These are phyloP conservation scores for Rhizoglyphus robini DNA, from an alignment of 1,140 invertebrate genomes.

Conservation along the genomic window DNA sequence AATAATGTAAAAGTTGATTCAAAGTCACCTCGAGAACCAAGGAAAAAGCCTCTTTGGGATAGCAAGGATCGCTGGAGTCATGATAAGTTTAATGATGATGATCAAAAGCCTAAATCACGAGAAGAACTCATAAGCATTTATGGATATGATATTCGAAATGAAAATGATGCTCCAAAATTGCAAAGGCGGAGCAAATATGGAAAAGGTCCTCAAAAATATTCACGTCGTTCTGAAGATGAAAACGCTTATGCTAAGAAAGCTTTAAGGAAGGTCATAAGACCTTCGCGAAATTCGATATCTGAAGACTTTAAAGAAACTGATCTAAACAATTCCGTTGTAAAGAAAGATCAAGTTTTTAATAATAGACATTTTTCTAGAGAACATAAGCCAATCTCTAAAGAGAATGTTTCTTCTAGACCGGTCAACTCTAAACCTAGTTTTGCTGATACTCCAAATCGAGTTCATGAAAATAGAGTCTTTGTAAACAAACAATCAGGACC, in stretches of 20 bases:
- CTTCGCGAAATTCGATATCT: not conserved
- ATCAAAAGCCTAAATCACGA: conserved; percentile 69
- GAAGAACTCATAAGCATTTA: conserved; percentile 74
- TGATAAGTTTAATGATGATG: conserved; percentile 66
- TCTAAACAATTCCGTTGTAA: too few species aligned
- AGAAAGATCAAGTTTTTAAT: too few species aligned
- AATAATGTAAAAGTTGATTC: not conserved
- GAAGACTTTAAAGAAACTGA: too few species aligned
- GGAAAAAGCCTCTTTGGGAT: conserved; percentile 36
- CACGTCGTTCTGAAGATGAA: conserved; percentile 8
- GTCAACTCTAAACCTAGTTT: not conserved
- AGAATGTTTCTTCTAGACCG: not conserved
- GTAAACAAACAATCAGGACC: not conserved
- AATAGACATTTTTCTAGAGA: too few species aligned
- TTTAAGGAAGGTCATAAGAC: not conserved
- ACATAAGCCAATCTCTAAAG: not conserved
- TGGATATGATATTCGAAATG: conserved; percentile 84
- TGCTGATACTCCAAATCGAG: not conserved
- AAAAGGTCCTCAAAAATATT: conserved; percentile 72
- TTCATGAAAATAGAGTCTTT: not conserved
- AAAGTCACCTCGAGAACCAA: not conserved
- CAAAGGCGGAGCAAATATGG: conserved; percentile 67
- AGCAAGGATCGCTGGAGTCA: conserved; percentile 68
- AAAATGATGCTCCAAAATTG: conserved; percentile 75
- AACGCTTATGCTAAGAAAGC: conserved; percentile 7